Evolutionary conservation across 2,888 invertebrate genomes (phyloP), one percentile per base, ranked within the genome.

Genomic region (Mythimna albipuncta): DNA sequence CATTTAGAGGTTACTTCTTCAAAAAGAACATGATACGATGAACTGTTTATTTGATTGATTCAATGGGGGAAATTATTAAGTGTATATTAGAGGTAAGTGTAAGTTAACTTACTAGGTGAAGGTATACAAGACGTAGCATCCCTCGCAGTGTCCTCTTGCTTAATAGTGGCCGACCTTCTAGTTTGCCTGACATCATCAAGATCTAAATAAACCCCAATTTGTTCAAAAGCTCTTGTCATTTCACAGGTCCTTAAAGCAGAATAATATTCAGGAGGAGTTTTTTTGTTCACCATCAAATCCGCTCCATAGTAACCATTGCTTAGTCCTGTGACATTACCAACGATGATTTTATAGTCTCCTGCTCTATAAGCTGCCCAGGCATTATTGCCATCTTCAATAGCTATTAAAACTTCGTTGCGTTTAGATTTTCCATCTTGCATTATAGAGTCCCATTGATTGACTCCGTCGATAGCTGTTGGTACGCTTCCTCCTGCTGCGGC

Each of bases 371-470:
- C 96, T 1, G 96, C 97, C 81, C 97, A 97, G 41, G 89, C 82
- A 80, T 83, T 90, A 13, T 94, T 90, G 59, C 97, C 96, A 74
- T 97, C 97, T 86, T 95, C 93, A 57, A 97, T 94, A 81, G 97
- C 96, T 82, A 97, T 92, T 2, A 97, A 88, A 2, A 97, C 93
- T 86, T 97, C 97, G 63, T 93, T 95, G 64, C 97, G 95, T 69
- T 79, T 96, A 77, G 94, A 96, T 90, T 88, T 85, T 41, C 89
- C 87, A 55, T 95, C 95, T 79, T 95, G 92, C 35, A 96, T 91
- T 74, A 98, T 94, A 21, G 97, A 95, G 2, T 97, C 96, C 98
- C 98, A 98, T 87, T 97, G 97, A 89, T 98, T 97, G 10, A 97
- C 91, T 19, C 98, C 98, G 83, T 98, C 98, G 7, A 98, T 93